Evolutionary conservation across 2,888 invertebrate species (phyloP), one percentile per base, ranked within the genome.

Genomic region (Pasiphila rectangulata): DNA sequence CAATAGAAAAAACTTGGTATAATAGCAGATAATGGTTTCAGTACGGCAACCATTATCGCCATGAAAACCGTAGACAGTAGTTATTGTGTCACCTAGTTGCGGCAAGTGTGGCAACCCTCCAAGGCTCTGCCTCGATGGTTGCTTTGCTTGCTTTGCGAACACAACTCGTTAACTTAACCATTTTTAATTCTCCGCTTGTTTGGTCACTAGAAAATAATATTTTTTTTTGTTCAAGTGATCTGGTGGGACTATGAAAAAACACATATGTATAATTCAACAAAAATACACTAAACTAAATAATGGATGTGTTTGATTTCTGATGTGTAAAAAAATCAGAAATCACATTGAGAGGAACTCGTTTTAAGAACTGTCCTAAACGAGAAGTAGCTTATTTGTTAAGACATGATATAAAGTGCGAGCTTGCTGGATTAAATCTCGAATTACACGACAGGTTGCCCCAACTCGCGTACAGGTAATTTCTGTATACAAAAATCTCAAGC

Each of bases 71-170:
- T 46, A 19, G 23, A 19, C 19, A 38, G 16, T 9, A 12, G 21
- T 41, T 36, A 32, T 48, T 46, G 32, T 46, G 38, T 42, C 51
- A 51, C 13, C 29, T 15, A 23, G 9, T 10, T 23, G 12, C 27
- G 2, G 30, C 32, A 34, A 21, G 24, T 50, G 57, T 44, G 57
- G 50, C 57, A 55, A 50, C 56, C 54, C 58, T 56, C 37, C 46
- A 47, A 57, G 55, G 58, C 58, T 53, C 52, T 62, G 64, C 59
- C 59, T 64, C 63, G 63, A 54, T 58, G 63, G 60, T 64, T 55
- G 58, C 59, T 60, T 68, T 63, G 64, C 57, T 67, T 59, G 54
- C 59, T 57, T 59, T 58, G 59, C 58, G 51, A 61, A 59, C 55
- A 47, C 50, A 51, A 51, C 56, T 47, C 52, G 38, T 47, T 51